A percentile compares a stretch with the other conserved stretches of the same genome.
These are phyloP conservation scores for Lerista edwardsae DNA, from an alignment of 2,797 vertebrate species.

Conservation along the genomic window DNA sequence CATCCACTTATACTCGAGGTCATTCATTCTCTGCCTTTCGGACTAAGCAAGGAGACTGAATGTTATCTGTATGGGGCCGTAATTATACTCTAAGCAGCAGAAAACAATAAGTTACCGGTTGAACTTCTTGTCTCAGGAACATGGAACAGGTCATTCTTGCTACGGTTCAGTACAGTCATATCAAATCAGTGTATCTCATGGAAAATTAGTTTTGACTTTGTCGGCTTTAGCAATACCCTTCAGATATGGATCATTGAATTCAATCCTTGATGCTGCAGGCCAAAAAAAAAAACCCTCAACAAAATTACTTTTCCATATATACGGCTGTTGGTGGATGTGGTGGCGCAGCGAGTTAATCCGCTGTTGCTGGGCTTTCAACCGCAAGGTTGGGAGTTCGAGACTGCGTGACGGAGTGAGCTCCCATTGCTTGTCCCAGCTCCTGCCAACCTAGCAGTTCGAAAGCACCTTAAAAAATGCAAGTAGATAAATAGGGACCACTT, in stretches of 20 bases:
- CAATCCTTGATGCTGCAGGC: slow-evolving; percentile 48
- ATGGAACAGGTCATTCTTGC: slow-evolving; percentile 65
- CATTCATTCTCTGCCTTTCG: slow-evolving; percentile 44
- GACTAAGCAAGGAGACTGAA: slow-evolving; percentile 58
- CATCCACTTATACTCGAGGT: slow-evolving; percentile 3
- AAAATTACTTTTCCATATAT: slow-evolving; percentile 30
- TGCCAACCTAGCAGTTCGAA: too few relatives aligned
- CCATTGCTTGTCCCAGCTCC: too few relatives aligned
- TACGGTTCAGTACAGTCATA: slow-evolving; percentile 54
- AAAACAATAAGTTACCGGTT: slow-evolving; percentile 55
- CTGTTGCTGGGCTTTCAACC: too few relatives aligned
- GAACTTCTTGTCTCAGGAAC: slow-evolving; percentile 51
- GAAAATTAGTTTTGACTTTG: slow-evolving; percentile 69
- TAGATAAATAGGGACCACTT: too few relatives aligned
- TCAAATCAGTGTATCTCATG: slow-evolving; percentile 65
- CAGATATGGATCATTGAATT: slow-evolving; percentile 69
- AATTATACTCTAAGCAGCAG: slow-evolving; percentile 58
- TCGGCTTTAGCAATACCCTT: slow-evolving; percentile 54
- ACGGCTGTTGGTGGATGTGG: too few relatives aligned
- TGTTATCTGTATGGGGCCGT: slow-evolving; percentile 44
- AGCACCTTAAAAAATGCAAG: too few relatives aligned
- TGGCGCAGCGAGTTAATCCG: too few relatives aligned
- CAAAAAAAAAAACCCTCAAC: slow-evolving; percentile 22
- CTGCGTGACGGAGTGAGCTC: too few relatives aligned
- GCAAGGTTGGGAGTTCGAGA: too few relatives aligned